Base-by-base conservation (phyloP, 2,113 vertebrate species). In the human (Homo sapiens) region DNA sequence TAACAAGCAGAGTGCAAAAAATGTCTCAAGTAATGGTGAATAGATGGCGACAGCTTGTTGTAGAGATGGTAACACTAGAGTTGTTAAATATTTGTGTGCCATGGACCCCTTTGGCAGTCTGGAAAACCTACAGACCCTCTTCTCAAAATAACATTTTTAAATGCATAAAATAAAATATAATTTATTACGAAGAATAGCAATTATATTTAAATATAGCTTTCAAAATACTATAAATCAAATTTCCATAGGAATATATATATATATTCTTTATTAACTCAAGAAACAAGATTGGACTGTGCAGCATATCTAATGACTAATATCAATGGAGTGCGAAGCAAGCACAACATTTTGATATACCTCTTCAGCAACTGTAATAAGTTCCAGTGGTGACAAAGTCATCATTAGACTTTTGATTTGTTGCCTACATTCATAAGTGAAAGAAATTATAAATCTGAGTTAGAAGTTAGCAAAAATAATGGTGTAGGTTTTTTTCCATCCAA, bases 191-290 rank as follows among this genome's bases (percentile, higher is more conserved):
- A 75, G 10, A 32, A 80, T 66, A 61, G 5, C 20, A 79, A 20
- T 72, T 75, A 57, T 72, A 73, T 81, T 93, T 25, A 93, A 48
- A 12, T 82, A 90, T 6, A 40, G 12, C 89, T 94, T 12, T 93
- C 89, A 90, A 83, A 85, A 89, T 92, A 82, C 18, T 66, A 50
- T 93, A 82, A 87, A 66, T 84, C 8, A 78, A 84, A 61, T 30
- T 20, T 61, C 18, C 57, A 3, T 68, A 1, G 18, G 6, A 35
- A 48, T 25, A 75, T 13, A 55, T 32, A 61, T 32, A 61, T 50
- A 59, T 70, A 17, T 52, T 72, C 20, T 68, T 48, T 52, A 72
- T 55, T 70, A 89, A 92, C 40, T 73, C 45, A 79, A 68, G 83
- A 90, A 66, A 59, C 8, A 45, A 38, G 27, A 13, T 50, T 82